Percentiles rank a stretch among this genome's conserved stretches.
Evolutionary conservation across 2,888 invertebrate genomes (phyloP).

Genomic region (Melinaea menophilus): DNA sequence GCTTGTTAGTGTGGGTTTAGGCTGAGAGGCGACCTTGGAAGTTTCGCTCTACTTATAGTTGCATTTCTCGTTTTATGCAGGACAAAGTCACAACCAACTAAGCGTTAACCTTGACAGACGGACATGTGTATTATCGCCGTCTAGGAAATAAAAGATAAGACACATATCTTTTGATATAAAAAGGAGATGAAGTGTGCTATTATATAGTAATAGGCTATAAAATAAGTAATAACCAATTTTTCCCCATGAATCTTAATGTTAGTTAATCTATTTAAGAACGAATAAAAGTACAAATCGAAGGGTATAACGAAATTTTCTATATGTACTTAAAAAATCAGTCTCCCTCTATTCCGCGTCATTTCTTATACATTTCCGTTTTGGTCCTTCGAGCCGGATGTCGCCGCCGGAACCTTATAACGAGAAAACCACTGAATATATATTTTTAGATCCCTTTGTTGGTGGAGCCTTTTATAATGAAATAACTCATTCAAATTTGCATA

Average conservation of each 20-base stretch:
- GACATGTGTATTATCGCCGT: slow-evolving; percentile 20
- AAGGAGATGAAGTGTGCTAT: neutral
- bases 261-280: no score
- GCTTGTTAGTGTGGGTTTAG: slow-evolving; percentile 44
- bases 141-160: neutral
- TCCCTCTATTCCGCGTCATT: slow-evolving; percentile 47
- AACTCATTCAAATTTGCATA: neutral
- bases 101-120: slow-evolving; percentile 37
- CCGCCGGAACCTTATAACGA: slow-evolving; percentile 66
- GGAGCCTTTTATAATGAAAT: slow-evolving; percentile 16
- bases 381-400: slow-evolving; percentile 61
- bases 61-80: slow-evolving; percentile 37
- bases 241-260: no score
- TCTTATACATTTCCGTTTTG: slow-evolving; percentile 61
- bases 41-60: slow-evolving; percentile 64
- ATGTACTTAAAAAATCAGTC: slow-evolving; percentile 29
- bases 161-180: neutral
- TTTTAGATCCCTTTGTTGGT: slow-evolving; percentile 16
- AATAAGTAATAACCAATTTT: no score
- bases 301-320: slow-evolving; percentile 15
- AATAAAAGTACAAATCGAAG: slow-evolving; percentile 2
- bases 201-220: no score
- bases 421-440: slow-evolving; percentile 41
- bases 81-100: slow-evolving; percentile 26
- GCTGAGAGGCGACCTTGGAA: slow-evolving; percentile 62